A percentile compares a stretch with the other conserved stretches of the same genome.
These are phyloP conservation scores for Dromaius novaehollandiae DNA, from an alignment of 2,113 vertebrate genomes.

Conservation along the genomic window DNA sequence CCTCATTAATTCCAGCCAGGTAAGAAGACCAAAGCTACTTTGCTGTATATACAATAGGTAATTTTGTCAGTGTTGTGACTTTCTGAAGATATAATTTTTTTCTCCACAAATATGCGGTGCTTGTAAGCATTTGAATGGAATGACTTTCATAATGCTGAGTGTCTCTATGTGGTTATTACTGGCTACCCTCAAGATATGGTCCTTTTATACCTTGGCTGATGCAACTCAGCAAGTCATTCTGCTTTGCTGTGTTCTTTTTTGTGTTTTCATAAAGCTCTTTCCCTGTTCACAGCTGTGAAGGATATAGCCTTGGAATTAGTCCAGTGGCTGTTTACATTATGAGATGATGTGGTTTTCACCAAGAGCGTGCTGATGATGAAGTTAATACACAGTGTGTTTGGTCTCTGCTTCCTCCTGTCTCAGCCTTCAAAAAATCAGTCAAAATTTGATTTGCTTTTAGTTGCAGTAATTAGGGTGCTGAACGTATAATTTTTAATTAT, in stretches of 20 bases:
- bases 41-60: neutral
- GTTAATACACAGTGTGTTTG: neutral
- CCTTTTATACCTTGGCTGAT: neutral
- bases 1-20: neutral
- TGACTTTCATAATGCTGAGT: neutral
- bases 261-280: neutral
- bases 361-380: neutral
- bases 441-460: neutral
- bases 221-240: neutral
- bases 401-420: neutral
- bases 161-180: neutral
- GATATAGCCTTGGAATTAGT: conserved; percentile 11
- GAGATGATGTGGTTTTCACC: neutral
- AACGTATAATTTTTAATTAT: neutral
- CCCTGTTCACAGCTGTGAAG: conserved; percentile 14
- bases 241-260: neutral
- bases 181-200: neutral
- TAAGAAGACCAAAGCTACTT: neutral
- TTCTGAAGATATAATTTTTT: neutral
- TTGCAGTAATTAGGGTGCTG: neutral
- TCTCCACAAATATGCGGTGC: neutral
- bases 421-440: neutral
- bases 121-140: neutral
- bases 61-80: neutral
- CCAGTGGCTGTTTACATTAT: neutral